These are phyloP conservation scores for Drosophila monieri DNA, from an alignment of 2,888 invertebrate genomes.

Conservation along the genomic window DNA sequence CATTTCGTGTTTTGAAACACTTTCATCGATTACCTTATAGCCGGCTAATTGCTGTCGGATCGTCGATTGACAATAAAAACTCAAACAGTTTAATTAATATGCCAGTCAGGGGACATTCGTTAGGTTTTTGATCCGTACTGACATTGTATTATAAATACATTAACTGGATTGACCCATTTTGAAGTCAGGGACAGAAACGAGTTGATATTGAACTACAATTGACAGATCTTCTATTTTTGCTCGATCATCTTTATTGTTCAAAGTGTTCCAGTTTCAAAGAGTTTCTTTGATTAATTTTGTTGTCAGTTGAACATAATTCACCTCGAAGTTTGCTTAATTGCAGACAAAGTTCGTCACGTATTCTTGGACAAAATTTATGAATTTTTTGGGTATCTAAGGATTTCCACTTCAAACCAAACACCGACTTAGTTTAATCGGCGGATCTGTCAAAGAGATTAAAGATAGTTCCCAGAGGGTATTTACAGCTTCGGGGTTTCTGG, in stretches of 20 bases:
- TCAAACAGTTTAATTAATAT: conserved; percentile 4
- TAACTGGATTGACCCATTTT: conserved; percentile 37
- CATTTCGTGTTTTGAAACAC: neutral
- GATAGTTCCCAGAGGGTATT: conserved; percentile 7
- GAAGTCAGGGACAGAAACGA: conserved; percentile 13
- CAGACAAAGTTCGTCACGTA: neutral
- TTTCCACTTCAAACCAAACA: neutral
- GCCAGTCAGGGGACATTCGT: conserved; percentile 24
- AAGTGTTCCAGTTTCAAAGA: conserved; percentile 20
- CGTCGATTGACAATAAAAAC: neutral
- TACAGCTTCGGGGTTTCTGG: neutral
- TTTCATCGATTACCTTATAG: neutral
- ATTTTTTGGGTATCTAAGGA: neutral
- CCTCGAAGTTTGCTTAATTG: neutral
- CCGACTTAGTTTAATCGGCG: neutral
- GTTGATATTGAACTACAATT: conserved; percentile 11
- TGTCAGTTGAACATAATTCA: neutral
- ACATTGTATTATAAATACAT: conserved; percentile 20
- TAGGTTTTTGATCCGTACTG: conserved; percentile 31
- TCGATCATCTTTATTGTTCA: conserved; percentile 1
- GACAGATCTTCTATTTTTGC: conserved; percentile 5
- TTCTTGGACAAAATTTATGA: neutral
- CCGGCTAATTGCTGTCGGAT: conserved; percentile 1
- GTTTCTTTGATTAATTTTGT: conserved; percentile 9
- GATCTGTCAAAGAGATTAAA: neutral